Evolutionary conservation across 2,888 invertebrate species (phyloP).

Genomic region (Poecilobothrus nobilitatus): DNA sequence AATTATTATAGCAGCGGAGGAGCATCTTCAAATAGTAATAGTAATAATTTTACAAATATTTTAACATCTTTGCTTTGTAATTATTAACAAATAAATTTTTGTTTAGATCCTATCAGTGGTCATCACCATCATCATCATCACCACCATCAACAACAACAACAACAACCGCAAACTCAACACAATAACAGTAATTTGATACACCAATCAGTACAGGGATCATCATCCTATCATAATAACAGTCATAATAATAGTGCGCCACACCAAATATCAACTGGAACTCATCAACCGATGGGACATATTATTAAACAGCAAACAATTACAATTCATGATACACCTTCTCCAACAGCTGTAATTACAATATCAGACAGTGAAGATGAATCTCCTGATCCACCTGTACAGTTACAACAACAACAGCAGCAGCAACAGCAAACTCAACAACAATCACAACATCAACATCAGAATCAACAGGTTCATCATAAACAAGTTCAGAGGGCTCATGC

Average conservation of each 20-base stretch:
- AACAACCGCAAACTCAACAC: constrained; percentile 25
- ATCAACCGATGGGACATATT: constrained; percentile 23
- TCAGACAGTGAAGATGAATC: constrained; percentile 90
- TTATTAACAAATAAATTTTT: constrained; percentile 8
- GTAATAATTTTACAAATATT: constrained; percentile 15
- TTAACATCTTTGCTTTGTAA: constrained; percentile 11
- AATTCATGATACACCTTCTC: constrained; percentile 90
- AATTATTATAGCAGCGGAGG: constrained; percentile 28
- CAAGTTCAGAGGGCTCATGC: constrained; percentile 39
- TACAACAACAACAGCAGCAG: constrained; percentile 21
- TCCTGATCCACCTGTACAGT: constrained; percentile 36
- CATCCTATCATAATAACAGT: constrained; percentile 22
- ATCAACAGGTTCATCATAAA: constrained; percentile 34
- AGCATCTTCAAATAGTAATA: constrained; percentile 34
- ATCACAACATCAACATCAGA: not conserved
- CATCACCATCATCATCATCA: constrained; percentile 24
- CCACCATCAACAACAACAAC: constrained; percentile 30
- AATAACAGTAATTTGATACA: constrained; percentile 10
- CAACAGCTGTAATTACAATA: constrained; percentile 90
- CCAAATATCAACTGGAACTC: constrained; percentile 23
- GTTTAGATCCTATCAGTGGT: constrained; percentile 18
- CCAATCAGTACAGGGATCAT: constrained; percentile 15
- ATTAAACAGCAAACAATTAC: constrained; percentile 72
- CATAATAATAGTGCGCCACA: constrained; percentile 6
- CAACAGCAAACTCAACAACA: constrained; percentile 24